These are phyloP conservation scores for Bemisia tabaci DNA, from an alignment of 1,140 invertebrate genomes.

Conservation along the genomic window DNA sequence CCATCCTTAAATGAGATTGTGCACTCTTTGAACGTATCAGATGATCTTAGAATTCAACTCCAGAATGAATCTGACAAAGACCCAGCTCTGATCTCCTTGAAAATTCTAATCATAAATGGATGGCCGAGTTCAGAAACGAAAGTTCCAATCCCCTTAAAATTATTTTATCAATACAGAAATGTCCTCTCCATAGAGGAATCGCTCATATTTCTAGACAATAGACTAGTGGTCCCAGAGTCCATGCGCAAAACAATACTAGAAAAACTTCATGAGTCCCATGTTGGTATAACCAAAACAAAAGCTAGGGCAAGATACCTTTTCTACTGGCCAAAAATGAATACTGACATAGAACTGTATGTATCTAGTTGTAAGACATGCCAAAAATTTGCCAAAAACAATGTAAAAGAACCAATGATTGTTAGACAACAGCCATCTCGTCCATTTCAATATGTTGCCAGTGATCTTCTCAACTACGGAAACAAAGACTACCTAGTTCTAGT, in stretches of 20 bases:
- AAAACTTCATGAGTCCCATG: conserved; percentile 26
- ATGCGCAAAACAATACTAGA: conserved; percentile 25
- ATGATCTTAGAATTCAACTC: conserved; percentile 16
- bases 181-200: conserved; percentile 20
- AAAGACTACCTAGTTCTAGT: conserved; percentile 3
- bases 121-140: conserved; percentile 3
- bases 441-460: conserved; percentile 1
- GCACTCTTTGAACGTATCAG: conserved; percentile 14
- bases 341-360: conserved; percentile 8
- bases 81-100: conserved; percentile 14
- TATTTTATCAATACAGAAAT: conserved; percentile 19
- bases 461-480: not conserved
- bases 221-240: conserved; percentile 25
- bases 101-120: not conserved
- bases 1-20: conserved; percentile 11
- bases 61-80: conserved; percentile 14
- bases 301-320: not conserved
- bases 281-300: conserved; percentile 14
- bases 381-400: not conserved
- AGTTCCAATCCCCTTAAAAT: not conserved
- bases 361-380: not conserved
- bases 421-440: not conserved
- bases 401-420: conserved; percentile 5
- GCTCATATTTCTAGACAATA: conserved; percentile 25
- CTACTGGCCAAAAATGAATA: conserved; percentile 7